Percentiles rank a stretch among this genome's conserved stretches.
Conservation (phyloP, 2,888 invertebrate species). For the Tubulanus polymorphus region DNA sequence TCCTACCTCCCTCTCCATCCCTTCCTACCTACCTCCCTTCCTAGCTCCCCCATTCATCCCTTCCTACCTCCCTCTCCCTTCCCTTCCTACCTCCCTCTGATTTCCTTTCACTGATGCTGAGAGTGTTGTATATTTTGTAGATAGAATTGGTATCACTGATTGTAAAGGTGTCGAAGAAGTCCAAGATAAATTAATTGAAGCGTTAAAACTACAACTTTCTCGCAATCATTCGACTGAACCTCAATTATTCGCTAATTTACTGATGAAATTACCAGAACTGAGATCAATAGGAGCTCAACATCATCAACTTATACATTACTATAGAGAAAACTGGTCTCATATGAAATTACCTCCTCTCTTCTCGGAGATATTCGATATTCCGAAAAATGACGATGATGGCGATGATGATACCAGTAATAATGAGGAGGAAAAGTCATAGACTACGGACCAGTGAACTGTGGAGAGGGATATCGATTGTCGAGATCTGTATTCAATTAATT, state of each 20-base stretch:
- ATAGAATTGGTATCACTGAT: conserved; percentile 76
- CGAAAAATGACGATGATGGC: conserved; percentile 35
- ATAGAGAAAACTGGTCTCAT: conserved; percentile 72
- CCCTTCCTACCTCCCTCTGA: conserved; percentile 6
- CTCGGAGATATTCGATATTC: conserved; percentile 93
- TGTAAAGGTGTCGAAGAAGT: conserved; percentile 72
- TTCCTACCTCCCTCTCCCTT: conserved; percentile 7
- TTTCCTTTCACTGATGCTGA: neutral
- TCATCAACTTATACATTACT: conserved; percentile 76
- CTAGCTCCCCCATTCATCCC: neutral
- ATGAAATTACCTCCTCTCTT: conserved; percentile 82
- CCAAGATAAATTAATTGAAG: conserved; percentile 79
- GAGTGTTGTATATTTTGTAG: conserved; percentile 55
- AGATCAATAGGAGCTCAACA: conserved; percentile 78
- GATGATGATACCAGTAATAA: no score
- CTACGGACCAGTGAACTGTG: no score
- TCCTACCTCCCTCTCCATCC: neutral
- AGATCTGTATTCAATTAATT: no score
- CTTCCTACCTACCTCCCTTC: neutral
- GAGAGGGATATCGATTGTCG: no score
- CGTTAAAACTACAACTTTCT: conserved; percentile 72
- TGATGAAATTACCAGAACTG: conserved; percentile 70
- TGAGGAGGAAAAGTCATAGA: no score
- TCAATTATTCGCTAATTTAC: conserved; percentile 60
- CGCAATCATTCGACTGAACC: conserved; percentile 63